Evolutionary conservation across 1,140 invertebrate genomes (phyloP), one percentile per base, ranked within the genome.

Genomic region (Ceratitis capitata): DNA sequence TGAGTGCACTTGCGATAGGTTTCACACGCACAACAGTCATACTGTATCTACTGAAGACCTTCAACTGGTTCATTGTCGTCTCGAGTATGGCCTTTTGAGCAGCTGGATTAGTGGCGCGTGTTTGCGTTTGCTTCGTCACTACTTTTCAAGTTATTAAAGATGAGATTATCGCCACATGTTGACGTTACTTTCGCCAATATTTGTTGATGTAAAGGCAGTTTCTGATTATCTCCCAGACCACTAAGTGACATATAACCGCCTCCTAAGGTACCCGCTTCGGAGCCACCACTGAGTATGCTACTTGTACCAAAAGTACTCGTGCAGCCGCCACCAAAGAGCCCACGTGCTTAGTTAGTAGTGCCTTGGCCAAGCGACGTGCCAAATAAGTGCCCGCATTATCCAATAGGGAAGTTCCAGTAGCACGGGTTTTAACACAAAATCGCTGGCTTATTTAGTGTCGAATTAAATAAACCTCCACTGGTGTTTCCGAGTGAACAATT

Each of bases 131-230:
- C 91, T 89, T 95, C 95, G 16, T 94, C 88, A 84, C 85, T 88
- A 12, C 90, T 85, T 82, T 95, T 93, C 1, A 96, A 89, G 90
- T 96, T 96, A 89, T 96, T 95, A 85, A 97, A 94, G 10, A 97
- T 92, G 9, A 95, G 95, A 58, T 95, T 95, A 90, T 96, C 95
- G n/a, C 96, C 96, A 88, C 96, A 97, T 3, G 96, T 96, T 10
- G 95, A 95, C 2, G 94, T 94, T 5, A 95, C 94, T 10, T 96
- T 92, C 10, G 95, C 93, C 64, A 95, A 89, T 78, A 96, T 94
- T 89, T 95, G 95, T 87, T 96, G 95, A 89, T 94, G 94, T 7
- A 95, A 93, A 16, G 91, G 93, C 87, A 92, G 92, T n/a, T 88
- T 92, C 78, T 91, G 90, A 84, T 88, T 51, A 3, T 83, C 86